A percentile compares a stretch with the other conserved stretches of the same genome.
phyloP scores from a whole-genome alignment of 2,113 vertebrate genomes.

The Donacobius atricapilla region DNA sequence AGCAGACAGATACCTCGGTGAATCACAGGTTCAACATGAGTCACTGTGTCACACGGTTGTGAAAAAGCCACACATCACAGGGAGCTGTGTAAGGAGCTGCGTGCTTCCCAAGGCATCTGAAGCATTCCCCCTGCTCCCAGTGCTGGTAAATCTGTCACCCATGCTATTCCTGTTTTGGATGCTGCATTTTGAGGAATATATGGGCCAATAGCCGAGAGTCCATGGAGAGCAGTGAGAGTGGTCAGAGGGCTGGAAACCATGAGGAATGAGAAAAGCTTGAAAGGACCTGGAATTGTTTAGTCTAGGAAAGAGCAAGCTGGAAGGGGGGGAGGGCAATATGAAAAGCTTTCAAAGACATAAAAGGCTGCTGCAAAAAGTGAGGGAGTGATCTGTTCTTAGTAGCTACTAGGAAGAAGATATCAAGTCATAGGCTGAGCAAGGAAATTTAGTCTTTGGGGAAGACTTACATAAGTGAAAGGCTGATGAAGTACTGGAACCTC shows the following conservation, averaged over 20 bases:
- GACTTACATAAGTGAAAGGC: neutral
- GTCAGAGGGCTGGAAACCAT: constrained; percentile 10
- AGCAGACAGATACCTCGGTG: neutral
- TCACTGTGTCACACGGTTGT: constrained; percentile 9
- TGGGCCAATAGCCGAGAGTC: neutral
- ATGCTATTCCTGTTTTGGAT: neutral
- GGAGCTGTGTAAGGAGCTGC: neutral
- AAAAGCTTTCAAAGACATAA: constrained; percentile 8
- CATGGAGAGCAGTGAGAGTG: neutral
- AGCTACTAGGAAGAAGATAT: neutral
- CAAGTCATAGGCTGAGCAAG: neutral
- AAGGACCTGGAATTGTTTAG: constrained; percentile 37
- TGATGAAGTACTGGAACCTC: neutral
- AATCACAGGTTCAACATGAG: constrained; percentile 11
- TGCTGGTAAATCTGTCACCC: neutral
- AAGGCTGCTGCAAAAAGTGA: neutral
- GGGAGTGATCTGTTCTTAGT: neutral
- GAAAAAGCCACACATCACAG: neutral
- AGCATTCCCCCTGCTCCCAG: neutral
- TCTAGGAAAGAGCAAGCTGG: constrained; percentile 5
- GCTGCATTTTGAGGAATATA: neutral
- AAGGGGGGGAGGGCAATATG: neutral
- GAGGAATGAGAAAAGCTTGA: constrained; percentile 29
- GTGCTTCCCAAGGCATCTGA: neutral
- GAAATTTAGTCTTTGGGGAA: neutral